Base-by-base conservation (phyloP, 37 sponge, comb jelly and placozoan genomes). In the Ephydatia muelleri region DNA sequence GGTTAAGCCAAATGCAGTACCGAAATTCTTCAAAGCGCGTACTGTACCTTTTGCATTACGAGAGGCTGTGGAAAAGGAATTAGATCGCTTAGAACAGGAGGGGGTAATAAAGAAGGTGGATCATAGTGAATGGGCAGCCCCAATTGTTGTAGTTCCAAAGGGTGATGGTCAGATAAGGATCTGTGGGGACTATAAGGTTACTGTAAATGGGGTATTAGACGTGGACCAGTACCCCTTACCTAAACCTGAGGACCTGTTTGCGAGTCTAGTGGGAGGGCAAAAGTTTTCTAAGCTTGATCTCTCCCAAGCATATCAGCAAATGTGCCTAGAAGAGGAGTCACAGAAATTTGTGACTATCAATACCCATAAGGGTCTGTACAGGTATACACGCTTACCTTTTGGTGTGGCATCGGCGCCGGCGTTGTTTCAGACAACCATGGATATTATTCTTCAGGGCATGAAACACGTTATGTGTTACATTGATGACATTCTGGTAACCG, bases 121-220 rank as follows among this genome's bases (percentile, higher is more conserved):
- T 3, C 75, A 80, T 73, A 78, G 80, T 30, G 86, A 90, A 72
- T 90, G 86, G 90, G 86, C 85, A 29, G 69, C 90, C 23, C 86
- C 90, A 5, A 68, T 90, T 76, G 85, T 90, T 5, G 67, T 82
- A 11, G 90, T 85, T 23, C 69, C 77, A 16, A 90, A 90, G 65
- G 71, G 48, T 19, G 82, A 90, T 73, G 78, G 82, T 16, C 35
- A 38, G 23, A 38, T 81, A 0, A 49, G 86, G 34, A 13, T 81
- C n/a, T n/a, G n/a, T n/a, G n/a, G n/a, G n/a, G n/a, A n/a, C n/a
- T n/a, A 2, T 87, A 74, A 73, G 36, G 74, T 48, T 0, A 87
- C 82, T 13, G 35, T 81, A n/a, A 87, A 80, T 34, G 75, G 76
- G 19, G 69, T 64, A 4, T 29, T 80, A 5, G 77, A 81, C 4